These are phyloP conservation scores for Actinopyga echinites DNA, from an alignment of 53 echinoderm and acorn worm genomes.

Conservation along the genomic window DNA sequence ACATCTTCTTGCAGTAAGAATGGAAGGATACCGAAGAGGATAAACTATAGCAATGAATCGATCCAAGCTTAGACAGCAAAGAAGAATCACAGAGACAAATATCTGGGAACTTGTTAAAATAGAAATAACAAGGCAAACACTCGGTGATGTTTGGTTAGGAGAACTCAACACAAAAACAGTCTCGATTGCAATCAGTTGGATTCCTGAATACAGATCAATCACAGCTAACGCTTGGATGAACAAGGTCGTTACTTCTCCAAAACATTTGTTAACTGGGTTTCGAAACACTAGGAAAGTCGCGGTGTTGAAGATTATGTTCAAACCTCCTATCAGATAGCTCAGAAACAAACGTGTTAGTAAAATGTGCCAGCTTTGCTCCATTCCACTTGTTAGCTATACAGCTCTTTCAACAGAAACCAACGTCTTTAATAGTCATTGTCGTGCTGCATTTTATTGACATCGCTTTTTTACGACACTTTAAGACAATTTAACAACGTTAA, in stretches of 20 bases:
- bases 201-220: neutral
- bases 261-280: neutral
- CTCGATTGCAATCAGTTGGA: neutral
- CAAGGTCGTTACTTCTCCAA: conserved; percentile 19
- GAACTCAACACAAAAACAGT: neutral
- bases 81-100: neutral
- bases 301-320: neutral
- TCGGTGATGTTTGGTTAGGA: neutral
- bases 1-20: neutral
- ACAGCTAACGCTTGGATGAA: neutral
- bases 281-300: neutral
- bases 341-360: neutral
- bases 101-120: neutral
- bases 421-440: too few species aligned
- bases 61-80: conserved; percentile 8
- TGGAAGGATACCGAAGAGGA: neutral
- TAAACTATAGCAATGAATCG: neutral
- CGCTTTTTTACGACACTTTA: too few species aligned
- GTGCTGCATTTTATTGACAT: too few species aligned
- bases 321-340: neutral
- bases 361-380: too few species aligned
- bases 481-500: too few species aligned
- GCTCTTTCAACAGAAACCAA: too few species aligned
- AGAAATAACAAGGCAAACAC: neutral
- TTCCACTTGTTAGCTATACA: too few species aligned